Conservation (phyloP, 2,888 invertebrate genomes). For the Tetropium fuscum region DNA sequence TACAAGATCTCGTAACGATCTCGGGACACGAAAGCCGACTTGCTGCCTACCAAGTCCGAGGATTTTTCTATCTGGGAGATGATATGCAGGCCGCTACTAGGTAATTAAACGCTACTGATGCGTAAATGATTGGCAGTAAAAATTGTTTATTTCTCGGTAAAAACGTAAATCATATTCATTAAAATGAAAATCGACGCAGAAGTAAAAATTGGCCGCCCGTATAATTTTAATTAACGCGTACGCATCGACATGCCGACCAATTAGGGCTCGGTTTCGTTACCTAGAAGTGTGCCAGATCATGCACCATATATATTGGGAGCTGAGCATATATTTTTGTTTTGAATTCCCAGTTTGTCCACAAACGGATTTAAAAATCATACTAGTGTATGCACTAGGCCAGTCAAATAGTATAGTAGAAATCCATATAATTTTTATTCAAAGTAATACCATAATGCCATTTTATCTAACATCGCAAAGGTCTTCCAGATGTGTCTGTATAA, state of each 20-base stretch:
- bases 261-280: neutral
- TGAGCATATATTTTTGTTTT: no score
- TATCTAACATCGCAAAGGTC: no score
- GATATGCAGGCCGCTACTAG: conserved; percentile 41
- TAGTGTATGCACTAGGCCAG: no score
- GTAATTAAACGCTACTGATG: conserved; percentile 57
- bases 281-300: neutral
- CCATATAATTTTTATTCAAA: no score
- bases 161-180: conserved; percentile 46
- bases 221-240: conserved; percentile 15
- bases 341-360: no score
- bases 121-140: conserved; percentile 57
- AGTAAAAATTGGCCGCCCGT: conserved; percentile 19
- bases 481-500: no score
- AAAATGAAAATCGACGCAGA: conserved; percentile 38
- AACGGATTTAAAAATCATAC: no score
- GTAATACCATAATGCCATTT: no score
- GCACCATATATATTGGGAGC: no score
- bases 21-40: conserved; percentile 50
- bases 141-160: conserved; percentile 50
- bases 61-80: conserved; percentile 36
- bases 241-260: neutral
- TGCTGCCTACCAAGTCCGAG: conserved; percentile 28
- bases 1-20: conserved; percentile 55
- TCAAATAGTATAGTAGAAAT: no score